These are phyloP conservation scores for Nineta flava DNA, from an alignment of 2,888 invertebrate species.

Conservation along the genomic window DNA sequence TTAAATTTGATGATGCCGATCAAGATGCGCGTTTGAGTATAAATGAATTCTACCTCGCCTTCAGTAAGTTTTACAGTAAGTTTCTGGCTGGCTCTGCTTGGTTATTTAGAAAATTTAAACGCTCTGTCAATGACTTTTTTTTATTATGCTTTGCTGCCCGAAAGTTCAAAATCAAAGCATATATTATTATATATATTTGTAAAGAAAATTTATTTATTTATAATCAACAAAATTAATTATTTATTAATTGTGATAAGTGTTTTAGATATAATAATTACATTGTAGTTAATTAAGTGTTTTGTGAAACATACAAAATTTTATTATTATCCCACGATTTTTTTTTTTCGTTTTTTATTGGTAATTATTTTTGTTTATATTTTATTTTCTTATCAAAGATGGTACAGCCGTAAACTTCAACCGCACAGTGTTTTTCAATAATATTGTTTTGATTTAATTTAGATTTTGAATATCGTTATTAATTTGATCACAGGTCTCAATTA, in stretches of 20 bases:
- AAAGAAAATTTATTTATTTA: background rate
- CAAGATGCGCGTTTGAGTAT: constrained; percentile 47
- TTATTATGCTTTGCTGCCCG: background rate
- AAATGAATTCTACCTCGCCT: constrained; percentile 58
- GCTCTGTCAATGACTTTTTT: background rate
- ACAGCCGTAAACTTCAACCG: background rate
- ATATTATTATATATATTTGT: background rate
- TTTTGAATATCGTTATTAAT: background rate
- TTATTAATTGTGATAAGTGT: background rate
- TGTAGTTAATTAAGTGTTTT: background rate
- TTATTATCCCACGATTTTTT: no score
- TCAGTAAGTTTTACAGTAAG: constrained; percentile 61
- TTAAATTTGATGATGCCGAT: constrained; percentile 51
- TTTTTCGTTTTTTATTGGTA: no score
- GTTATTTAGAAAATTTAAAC: background rate
- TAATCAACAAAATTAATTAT: background rate
- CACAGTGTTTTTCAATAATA: background rate
- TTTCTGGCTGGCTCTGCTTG: constrained; percentile 14
- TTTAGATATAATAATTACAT: background rate
- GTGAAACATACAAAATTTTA: no score
- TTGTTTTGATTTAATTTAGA: background rate
- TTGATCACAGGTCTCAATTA: constrained; percentile 3
- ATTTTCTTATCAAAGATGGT: background rate
- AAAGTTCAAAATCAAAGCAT: background rate
- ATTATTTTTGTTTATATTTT: background rate